These are phyloP conservation scores for Porphyrio hochstetteri DNA, from an alignment of 2,113 vertebrate genomes.

Conservation along the genomic window DNA sequence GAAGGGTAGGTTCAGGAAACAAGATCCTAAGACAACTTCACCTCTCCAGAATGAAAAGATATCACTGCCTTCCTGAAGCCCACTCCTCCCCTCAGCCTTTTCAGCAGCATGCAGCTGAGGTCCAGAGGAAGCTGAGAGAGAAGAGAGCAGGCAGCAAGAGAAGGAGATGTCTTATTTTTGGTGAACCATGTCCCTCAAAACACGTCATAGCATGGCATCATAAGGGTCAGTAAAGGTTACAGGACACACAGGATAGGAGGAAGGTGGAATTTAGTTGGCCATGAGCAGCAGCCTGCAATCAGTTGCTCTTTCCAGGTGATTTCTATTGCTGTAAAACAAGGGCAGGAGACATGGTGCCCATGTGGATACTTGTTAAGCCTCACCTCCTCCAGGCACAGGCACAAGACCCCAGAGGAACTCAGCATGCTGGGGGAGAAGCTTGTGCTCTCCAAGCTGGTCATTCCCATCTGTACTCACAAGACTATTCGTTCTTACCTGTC, in stretches of 20 bases:
- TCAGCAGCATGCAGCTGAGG: background rate
- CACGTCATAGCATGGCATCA: background rate
- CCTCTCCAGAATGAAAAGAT: background rate
- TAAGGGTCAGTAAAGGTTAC: background rate
- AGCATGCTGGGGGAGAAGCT: fast-evolving
- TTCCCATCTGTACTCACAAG: background rate
- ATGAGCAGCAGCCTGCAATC: background rate
- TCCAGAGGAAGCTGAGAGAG: background rate
- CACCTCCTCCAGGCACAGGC: no score
- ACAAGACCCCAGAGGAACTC: background rate
- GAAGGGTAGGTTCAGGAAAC: background rate
- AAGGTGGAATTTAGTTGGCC: background rate
- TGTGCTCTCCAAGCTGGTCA: background rate
- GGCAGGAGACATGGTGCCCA: fast-evolving
- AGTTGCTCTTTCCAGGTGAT: background rate
- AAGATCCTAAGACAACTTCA: background rate
- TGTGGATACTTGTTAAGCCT: background rate
- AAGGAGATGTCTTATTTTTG: background rate
- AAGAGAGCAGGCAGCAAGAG: background rate
- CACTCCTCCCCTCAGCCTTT: background rate
- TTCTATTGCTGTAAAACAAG: background rate
- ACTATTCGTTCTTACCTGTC: fast-evolving
- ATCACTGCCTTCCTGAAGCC: background rate
- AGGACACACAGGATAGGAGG: background rate
- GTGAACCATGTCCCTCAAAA: background rate